phyloP scores from a whole-genome alignment of 2,888 invertebrate species.

The Chrysotoxum bicinctum region DNA sequence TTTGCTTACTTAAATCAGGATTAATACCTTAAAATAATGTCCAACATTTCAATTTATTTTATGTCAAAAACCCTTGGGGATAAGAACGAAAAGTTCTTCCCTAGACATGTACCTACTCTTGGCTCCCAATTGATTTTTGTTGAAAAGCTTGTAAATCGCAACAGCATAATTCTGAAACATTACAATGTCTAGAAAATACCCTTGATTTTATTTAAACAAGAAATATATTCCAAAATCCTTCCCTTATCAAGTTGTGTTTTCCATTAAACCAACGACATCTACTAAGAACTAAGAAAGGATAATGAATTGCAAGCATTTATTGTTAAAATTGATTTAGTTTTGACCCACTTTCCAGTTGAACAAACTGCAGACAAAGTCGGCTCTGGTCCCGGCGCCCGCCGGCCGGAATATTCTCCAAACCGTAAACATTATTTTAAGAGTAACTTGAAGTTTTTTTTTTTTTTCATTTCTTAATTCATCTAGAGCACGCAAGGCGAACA shows the following conservation, averaged over 20 bases:
- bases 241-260: not conserved
- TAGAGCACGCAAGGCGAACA: not conserved
- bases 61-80: no score
- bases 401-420: slow-evolving; percentile 16
- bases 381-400: slow-evolving; percentile 16
- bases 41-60: no score
- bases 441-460: not conserved
- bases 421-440: not conserved
- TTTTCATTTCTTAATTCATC: not conserved
- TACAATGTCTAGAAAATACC: no score
- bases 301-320: not conserved
- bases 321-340: slow-evolving; percentile 13
- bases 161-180: no score
- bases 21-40: no score
- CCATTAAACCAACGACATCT: slow-evolving; percentile 14
- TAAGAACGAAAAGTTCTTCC: no score
- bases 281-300: not conserved
- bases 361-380: slow-evolving; percentile 8
- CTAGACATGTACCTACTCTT: no score
- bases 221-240: no score
- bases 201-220: no score
- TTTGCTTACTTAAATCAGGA: no score
- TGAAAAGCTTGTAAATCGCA: no score
- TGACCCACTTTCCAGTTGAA: slow-evolving; percentile 32
- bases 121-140: no score